Evolutionary conservation across 2,888 invertebrate species (phyloP).

Genomic region (Patella ulyssiponensis): DNA sequence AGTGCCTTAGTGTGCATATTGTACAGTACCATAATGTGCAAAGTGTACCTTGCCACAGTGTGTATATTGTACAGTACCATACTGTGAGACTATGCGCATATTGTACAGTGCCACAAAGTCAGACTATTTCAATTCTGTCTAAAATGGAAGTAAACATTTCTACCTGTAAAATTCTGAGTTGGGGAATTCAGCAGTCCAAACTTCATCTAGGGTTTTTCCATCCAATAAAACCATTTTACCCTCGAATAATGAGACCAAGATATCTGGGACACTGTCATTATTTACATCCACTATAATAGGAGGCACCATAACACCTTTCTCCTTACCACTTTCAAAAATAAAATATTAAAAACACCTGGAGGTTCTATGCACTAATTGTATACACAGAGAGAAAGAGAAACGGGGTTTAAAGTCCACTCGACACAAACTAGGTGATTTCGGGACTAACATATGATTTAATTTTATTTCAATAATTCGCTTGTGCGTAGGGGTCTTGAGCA

Average conservation of each 20-base stretch:
- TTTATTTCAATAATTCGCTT: no score
- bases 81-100: no score
- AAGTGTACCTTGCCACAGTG: no score
- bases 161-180: slow-evolving; percentile 67
- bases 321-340: slow-evolving; percentile 40
- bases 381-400: no score
- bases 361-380: no score
- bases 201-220: slow-evolving; percentile 56
- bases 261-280: slow-evolving; percentile 64
- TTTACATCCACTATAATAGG: slow-evolving; percentile 66
- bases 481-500: no score
- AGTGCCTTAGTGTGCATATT: no score
- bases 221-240: slow-evolving; percentile 60
- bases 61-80: no score
- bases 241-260: slow-evolving; percentile 65
- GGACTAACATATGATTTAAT: no score
- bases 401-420: no score
- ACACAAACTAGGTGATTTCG: no score
- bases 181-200: slow-evolving; percentile 62
- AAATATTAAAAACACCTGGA: neutral
- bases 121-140: neutral
- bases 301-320: slow-evolving; percentile 68
- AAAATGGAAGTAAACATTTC: neutral
- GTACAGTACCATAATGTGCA: no score
- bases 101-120: neutral